Percentiles rank a stretch among this genome's conserved stretches.
These are phyloP conservation scores for Drosophila quadrilineata DNA, from an alignment of 1,140 invertebrate genomes.

Conservation along the genomic window DNA sequence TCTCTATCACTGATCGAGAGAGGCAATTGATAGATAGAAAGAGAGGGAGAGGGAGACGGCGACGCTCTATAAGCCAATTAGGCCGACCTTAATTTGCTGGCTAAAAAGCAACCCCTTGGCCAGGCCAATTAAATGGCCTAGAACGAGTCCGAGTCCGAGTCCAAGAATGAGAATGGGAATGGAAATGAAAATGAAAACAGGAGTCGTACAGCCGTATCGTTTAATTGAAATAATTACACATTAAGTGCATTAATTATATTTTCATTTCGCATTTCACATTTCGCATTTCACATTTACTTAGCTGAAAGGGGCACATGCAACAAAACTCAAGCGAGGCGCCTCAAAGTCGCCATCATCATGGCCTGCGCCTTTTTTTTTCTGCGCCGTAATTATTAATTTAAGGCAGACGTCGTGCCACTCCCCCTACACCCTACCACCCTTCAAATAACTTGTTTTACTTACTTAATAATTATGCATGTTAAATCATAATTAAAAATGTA, in stretches of 20 bases:
- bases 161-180: too few species aligned
- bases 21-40: not conserved
- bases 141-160: slow-evolving; percentile 24
- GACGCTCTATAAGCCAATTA: slow-evolving; percentile 49
- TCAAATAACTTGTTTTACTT: slow-evolving; percentile 48
- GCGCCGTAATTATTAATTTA: slow-evolving; percentile 77
- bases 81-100: slow-evolving; percentile 50
- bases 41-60: not conserved
- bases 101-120: slow-evolving; percentile 8
- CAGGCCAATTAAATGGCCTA: slow-evolving; percentile 35
- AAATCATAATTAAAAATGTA: slow-evolving; percentile 81
- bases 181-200: not conserved
- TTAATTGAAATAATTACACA: slow-evolving; percentile 81
- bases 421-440: not conserved
- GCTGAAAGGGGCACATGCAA: slow-evolving; percentile 40
- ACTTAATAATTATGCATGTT: slow-evolving; percentile 71
- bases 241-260: slow-evolving; percentile 81
- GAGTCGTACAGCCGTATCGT: slow-evolving; percentile 28
- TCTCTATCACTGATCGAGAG: slow-evolving; percentile 48
- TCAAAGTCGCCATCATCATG: too few species aligned
- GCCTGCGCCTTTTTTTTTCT: slow-evolving; percentile 44
- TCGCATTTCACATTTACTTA: slow-evolving; percentile 51
- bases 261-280: slow-evolving; percentile 55
- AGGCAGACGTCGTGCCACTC: not conserved
- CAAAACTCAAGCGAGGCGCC: slow-evolving; percentile 28